Evolutionary conservation across 2,797 vertebrate species (phyloP), one percentile per base, ranked within the genome.

Genomic region (Linurgus olivaceus): DNA sequence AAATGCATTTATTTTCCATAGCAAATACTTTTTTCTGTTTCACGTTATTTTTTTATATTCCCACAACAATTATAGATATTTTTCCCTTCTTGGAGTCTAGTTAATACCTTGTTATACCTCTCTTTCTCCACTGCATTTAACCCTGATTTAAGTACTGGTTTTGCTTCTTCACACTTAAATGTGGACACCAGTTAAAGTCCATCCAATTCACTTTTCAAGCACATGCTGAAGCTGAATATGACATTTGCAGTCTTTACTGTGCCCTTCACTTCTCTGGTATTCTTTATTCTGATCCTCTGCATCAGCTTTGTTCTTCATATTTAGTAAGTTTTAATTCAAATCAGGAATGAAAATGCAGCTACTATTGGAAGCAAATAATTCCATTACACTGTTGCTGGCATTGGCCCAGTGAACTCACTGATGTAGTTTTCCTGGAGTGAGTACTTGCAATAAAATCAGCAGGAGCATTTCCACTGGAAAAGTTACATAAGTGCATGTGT

Each of bases 361-460:
- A 33, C 54, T 57, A 33, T 4, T 71, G 45, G 44, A 90, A 90
- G 25, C 57, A 85, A 85, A 20, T 40, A n/a, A 85, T 94, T 80
- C 63, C 31, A 80, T 77, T 62, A 65, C 38, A 45, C 8, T 83
- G 33, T 12, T 80, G 54, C 54, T 80, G 68, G 75, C 61, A 12
- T 7, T 65, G 68, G 40, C 65, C 72, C 79, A 74, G 35, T 54
- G 35, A 90, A 80, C 31, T 93, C 72, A 61, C 42, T 68, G 76
- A 78, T 86, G 91, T 28, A 67, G 58, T 86, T 83, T 95, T 91
- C 82, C 82, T 94, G 70, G 85, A 90, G 72, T 20, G 72, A 91
- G 85, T 31, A 72, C 85, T 95, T 80, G 82, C 58, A 25, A 55
- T 88, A 17, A 86, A 94, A 51, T 65, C 91, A 86, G 48, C 17